Evolutionary conservation across 35 echinoderm and acorn worm species (phyloP).

Genomic region (Apostichopus japonicus): DNA sequence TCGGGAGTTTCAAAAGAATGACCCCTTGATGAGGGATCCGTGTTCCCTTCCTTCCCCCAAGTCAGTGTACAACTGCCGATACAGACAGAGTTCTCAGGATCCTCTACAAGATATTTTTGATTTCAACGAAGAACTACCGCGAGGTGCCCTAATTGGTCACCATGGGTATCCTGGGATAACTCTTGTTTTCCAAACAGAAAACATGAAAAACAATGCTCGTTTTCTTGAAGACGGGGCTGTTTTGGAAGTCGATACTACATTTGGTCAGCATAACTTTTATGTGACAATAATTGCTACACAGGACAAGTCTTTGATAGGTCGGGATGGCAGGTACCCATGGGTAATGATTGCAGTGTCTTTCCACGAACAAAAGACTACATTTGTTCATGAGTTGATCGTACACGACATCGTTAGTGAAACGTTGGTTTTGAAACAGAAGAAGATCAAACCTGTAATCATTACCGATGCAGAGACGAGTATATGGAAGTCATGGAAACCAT

Average conservation of each 20-base stretch:
- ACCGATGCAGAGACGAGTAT: conserved; percentile 23
- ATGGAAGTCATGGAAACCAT: conserved; percentile 40
- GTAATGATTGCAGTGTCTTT: not conserved
- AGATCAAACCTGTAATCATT: conserved; percentile 10
- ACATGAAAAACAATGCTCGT: conserved; percentile 15
- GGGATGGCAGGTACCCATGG: not conserved
- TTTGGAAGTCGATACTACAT: conserved; percentile 16
- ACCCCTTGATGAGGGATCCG: conserved; percentile 28
- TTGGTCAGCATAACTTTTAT: conserved; percentile 39
- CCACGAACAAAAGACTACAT: conserved; percentile 2
- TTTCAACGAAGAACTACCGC: conserved; percentile 13
- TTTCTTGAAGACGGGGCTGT: conserved; percentile 2
- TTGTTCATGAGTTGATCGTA: conserved; percentile 38
- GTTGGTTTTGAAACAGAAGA: not conserved
- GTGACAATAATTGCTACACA: not conserved
- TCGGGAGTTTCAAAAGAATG: not conserved
- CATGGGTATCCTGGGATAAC: conserved; percentile 16
- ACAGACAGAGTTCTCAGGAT: not conserved
- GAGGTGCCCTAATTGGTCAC: conserved; percentile 16
- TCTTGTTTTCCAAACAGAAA: conserved; percentile 25
- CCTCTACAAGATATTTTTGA: conserved; percentile 25
- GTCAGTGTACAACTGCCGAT: conserved; percentile 25
- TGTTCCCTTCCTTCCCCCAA: not conserved
- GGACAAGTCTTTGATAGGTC: not conserved
- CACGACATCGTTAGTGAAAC: conserved; percentile 22